Evolutionary conservation across 2,797 vertebrate genomes (phyloP).

Genomic region (Triplophysa bombifrons): DNA sequence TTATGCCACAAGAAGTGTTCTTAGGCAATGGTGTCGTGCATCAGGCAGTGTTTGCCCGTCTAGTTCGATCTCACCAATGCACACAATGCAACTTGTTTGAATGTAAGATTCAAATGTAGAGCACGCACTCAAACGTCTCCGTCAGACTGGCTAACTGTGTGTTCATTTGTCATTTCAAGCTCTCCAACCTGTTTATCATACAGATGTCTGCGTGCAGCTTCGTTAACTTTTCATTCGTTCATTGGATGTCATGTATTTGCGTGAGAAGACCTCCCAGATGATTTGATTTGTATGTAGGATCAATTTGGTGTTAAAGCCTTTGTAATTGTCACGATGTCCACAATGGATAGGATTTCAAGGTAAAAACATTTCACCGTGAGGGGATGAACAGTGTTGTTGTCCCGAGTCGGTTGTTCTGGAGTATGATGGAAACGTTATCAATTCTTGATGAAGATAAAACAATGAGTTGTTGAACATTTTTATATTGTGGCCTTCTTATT

Average conservation of each 20-base stretch:
- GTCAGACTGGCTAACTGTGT: slow-evolving; percentile 54
- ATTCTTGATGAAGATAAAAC: slow-evolving; percentile 49
- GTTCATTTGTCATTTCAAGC: slow-evolving; percentile 66
- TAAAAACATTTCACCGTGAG: slow-evolving; percentile 36
- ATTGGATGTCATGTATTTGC: slow-evolving; percentile 13
- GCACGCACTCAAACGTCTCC: slow-evolving; percentile 70
- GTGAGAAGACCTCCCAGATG: slow-evolving; percentile 41
- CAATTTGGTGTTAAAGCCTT: slow-evolving; percentile 52
- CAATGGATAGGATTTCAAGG: slow-evolving; percentile 46
- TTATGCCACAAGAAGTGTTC: slow-evolving; percentile 65
- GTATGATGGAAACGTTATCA: slow-evolving; percentile 37
- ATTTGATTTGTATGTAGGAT: slow-evolving; percentile 47
- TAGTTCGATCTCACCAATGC: slow-evolving; percentile 60
- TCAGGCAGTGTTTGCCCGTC: slow-evolving; percentile 50
- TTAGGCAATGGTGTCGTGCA: slow-evolving; percentile 60
- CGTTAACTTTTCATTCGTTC: neutral
- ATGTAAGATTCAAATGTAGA: slow-evolving; percentile 82
- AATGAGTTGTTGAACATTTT: slow-evolving; percentile 82
- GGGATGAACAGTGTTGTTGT: slow-evolving; percentile 33
- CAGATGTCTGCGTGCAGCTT: slow-evolving; percentile 2
- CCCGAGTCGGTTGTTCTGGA: slow-evolving; percentile 38
- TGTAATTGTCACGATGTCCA: slow-evolving; percentile 37
- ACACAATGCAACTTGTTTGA: slow-evolving; percentile 82
- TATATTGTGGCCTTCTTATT: slow-evolving; percentile 87
- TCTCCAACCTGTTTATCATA: slow-evolving; percentile 16